A percentile compares a stretch with the other conserved stretches of the same genome.
Evolutionary conservation across 2,797 vertebrate genomes (phyloP).

Genomic region (Clarias platycephalus): DNA sequence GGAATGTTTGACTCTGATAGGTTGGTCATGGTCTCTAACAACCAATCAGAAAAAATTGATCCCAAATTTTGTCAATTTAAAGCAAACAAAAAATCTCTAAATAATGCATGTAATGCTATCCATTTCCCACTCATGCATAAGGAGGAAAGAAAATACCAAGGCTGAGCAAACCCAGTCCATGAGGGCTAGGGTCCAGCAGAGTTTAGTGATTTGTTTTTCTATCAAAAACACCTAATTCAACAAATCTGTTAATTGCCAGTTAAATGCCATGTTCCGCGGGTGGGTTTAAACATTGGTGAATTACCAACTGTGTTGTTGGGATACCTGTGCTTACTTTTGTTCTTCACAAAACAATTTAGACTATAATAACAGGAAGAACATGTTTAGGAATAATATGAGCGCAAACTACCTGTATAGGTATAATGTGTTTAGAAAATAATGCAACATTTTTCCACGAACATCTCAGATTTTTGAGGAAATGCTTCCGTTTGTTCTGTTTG

Average conservation of each 20-base stretch:
- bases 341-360: neutral
- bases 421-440: conserved; percentile 38
- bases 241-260: no score
- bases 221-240: no score
- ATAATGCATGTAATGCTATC: neutral
- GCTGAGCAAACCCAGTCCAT: neutral
- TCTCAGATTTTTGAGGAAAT: conserved; percentile 32
- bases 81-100: neutral
- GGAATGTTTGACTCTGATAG: neutral
- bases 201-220: no score
- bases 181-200: no score
- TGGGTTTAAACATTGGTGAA: no score
- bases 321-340: neutral
- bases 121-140: neutral
- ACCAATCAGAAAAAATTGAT: neutral
- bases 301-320: neutral
- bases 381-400: conserved; percentile 12
- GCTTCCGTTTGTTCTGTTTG: neutral
- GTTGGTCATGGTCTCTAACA: neutral
- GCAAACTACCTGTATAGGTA: conserved; percentile 14
- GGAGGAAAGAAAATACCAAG: neutral
- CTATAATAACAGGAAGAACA: neutral
- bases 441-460: conserved; percentile 43
- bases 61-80: neutral
- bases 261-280: no score